These are phyloP conservation scores for Pimpla rufipes DNA, from an alignment of 2,888 invertebrate genomes.

Conservation along the genomic window DNA sequence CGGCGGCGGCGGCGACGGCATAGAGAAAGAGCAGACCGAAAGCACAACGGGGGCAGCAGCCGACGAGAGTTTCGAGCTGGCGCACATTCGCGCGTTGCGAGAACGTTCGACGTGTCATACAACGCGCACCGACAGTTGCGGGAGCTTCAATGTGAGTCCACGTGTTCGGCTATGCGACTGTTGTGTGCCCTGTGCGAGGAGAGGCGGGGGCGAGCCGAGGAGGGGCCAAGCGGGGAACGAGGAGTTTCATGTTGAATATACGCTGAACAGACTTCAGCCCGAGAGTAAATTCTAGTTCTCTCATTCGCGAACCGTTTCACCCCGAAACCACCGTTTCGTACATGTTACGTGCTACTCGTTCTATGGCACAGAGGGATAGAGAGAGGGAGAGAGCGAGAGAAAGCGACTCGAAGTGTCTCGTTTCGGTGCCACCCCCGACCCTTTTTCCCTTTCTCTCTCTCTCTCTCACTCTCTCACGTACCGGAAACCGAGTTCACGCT, in stretches of 20 bases:
- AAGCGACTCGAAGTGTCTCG: not conserved
- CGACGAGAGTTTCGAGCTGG: conserved; percentile 41
- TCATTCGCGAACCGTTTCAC: conserved; percentile 40
- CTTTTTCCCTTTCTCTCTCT: not conserved
- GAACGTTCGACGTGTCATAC: conserved; percentile 50
- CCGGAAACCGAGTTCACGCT: conserved; percentile 18
- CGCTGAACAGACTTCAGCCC: conserved; percentile 31
- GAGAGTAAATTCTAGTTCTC: conserved; percentile 49
- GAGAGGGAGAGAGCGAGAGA: not conserved
- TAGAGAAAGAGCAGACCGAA: conserved; percentile 27
- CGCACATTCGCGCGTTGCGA: conserved; percentile 24
- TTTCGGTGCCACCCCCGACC: not conserved
- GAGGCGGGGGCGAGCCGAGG: conserved; percentile 18
- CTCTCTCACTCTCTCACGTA: not conserved
- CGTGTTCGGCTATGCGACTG: conserved; percentile 18
- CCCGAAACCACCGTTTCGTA: conserved; percentile 28
- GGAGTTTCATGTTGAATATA: conserved; percentile 44
- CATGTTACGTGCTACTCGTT: conserved; percentile 3
- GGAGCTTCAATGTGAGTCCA: not conserved
- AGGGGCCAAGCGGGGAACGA: conserved; percentile 4
- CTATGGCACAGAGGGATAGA: not conserved
- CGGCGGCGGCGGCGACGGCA: too few species aligned
- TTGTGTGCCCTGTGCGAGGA: conserved; percentile 38
- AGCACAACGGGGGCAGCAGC: conserved; percentile 30
- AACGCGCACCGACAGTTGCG: conserved; percentile 36